Conservation (phyloP, 2,113 vertebrate species). For the Prochilodus magdalenae region DNA sequence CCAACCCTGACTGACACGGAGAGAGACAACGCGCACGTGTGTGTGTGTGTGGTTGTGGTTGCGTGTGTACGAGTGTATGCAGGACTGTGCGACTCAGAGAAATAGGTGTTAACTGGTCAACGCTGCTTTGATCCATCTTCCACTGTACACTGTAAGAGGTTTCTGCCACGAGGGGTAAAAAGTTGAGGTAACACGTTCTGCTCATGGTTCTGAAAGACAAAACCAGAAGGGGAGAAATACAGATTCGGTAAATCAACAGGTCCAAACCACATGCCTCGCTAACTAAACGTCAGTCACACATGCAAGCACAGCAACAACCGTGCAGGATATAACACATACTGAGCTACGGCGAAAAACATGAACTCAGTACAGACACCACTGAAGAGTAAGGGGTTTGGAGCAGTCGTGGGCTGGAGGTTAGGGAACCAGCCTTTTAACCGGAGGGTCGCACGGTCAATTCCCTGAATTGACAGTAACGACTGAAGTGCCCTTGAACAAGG, state of each 20-base stretch:
- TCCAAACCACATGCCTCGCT: too few species aligned
- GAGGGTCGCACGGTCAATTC: too few species aligned
- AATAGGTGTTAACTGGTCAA: slow-evolving; percentile 35
- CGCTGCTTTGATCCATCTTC: slow-evolving; percentile 39
- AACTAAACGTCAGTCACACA: too few species aligned
- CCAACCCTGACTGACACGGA: slow-evolving; percentile 73
- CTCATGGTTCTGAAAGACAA: slow-evolving; percentile 38
- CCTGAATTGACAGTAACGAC: too few species aligned
- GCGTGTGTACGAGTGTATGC: slow-evolving; percentile 56
- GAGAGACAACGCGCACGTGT: slow-evolving; percentile 57
- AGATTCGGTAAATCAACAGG: background rate
- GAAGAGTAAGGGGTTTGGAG: too few species aligned
- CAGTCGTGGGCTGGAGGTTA: too few species aligned
- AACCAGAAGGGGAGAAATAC: slow-evolving; percentile 4
- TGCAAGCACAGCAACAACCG: too few species aligned
- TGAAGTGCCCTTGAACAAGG: too few species aligned
- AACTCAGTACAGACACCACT: too few species aligned
- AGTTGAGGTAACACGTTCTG: slow-evolving; percentile 69
- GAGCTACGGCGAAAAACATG: too few species aligned
- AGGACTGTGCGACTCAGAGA: slow-evolving; percentile 23
- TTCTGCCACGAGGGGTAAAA: slow-evolving; percentile 74
- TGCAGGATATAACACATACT: too few species aligned
- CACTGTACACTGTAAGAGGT: slow-evolving; percentile 75
- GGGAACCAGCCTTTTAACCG: too few species aligned
- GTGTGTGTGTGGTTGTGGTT: slow-evolving; percentile 49